These are phyloP conservation scores for Cephalopterus ornatus DNA, from an alignment of 2,113 vertebrate genomes.

Conservation along the genomic window DNA sequence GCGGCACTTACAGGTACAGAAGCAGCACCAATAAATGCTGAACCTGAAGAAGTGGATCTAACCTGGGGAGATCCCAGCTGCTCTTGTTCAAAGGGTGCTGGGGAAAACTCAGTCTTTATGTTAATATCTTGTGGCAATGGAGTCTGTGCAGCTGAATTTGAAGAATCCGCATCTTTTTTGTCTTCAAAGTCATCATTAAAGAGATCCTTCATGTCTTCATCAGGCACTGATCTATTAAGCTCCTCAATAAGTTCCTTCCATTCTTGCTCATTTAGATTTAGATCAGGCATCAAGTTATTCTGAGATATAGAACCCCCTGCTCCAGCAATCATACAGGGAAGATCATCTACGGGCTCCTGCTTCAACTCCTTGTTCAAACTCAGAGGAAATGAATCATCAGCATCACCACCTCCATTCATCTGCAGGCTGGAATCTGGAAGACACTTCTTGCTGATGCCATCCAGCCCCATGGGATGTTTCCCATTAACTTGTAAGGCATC, in stretches of 20 bases:
- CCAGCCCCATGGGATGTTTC: conserved; percentile 69
- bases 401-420: conserved; percentile 68
- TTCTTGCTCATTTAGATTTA: conserved; percentile 96
- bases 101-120: conserved; percentile 91
- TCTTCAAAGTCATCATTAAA: conserved; percentile 94
- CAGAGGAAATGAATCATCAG: conserved; percentile 77
- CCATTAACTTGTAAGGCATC: conserved; percentile 78
- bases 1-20: conserved; percentile 78
- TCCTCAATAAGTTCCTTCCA: conserved; percentile 98
- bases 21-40: conserved; percentile 81
- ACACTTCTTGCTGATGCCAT: conserved; percentile 74
- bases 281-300: conserved; percentile 92
- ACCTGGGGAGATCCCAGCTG: conserved; percentile 85
- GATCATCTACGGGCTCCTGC: conserved; percentile 92
- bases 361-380: conserved; percentile 88
- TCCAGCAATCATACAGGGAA: conserved; percentile 88
- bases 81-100: conserved; percentile 88
- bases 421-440: conserved; percentile 71
- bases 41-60: conserved; percentile 82
- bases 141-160: conserved; percentile 72
- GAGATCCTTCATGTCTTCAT: conserved; percentile 98
- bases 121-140: conserved; percentile 81
- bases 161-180: conserved; percentile 88
- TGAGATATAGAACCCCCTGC: conserved; percentile 80
- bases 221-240: conserved; percentile 90